Base-by-base conservation (phyloP, 23 tunicate species). In the Styela plicata region DNA sequence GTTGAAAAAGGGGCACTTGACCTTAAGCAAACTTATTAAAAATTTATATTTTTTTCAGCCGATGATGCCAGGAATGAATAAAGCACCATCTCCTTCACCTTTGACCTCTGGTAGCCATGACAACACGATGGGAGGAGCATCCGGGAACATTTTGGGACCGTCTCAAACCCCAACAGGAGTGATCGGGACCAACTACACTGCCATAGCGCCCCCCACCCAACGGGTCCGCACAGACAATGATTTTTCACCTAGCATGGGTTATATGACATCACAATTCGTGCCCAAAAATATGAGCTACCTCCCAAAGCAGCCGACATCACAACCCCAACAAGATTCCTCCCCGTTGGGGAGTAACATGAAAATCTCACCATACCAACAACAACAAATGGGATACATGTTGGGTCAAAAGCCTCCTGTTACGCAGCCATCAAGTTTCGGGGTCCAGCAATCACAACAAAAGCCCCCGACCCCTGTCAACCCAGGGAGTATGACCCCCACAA, bases 181-280 rank as follows among this genome's bases (percentile, higher is more conserved):
- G 31, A 82, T 57, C 24, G 84, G 85, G 23, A 29, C 34, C 19
- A 65, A 69, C 24, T 83, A 83, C 74, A 28, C 82, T 1, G 87
- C 76, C 77, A 62, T 80, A 28, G 93, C 68, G 64, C 83, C 95
- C n/a, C 86, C 95, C 13, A 36, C 5, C 5, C 80, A 75, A 5
- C 80, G 52, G n/a, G 31, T 44, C 26, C 63, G 80, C 63, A 24
- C 65, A 20, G 80, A 75, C 67, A n/a, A n/a, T 52, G 80, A 75
- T 3, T 75, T 75, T 65, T 24, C 70, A 24, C 17, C 70, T 3
- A 65, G 57, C 13, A 44, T 44, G 57, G 57, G 29, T 10, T 65
- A 65, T 27, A 65, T 65, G 70, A 25, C 70, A 27, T 65, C 70
- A 24, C 31, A 25, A 27, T 65, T 65, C 24, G 32, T 20, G 23